Evolutionary conservation across 2,888 invertebrate genomes (phyloP).

Genomic region (Congeria kusceri): DNA sequence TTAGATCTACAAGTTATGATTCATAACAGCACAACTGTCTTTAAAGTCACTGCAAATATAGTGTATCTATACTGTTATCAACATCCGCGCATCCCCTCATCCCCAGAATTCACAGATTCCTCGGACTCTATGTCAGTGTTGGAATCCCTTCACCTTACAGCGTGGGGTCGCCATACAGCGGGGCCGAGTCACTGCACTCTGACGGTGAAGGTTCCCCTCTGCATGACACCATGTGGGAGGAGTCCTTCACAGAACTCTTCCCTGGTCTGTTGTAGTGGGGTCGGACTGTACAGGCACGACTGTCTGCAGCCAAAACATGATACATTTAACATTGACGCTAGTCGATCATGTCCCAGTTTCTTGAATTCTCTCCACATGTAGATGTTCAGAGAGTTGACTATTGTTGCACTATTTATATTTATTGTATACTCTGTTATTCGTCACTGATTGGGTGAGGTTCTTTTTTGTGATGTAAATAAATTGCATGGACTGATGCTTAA

Average conservation of each 20-base stretch:
- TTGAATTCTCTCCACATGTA: no score
- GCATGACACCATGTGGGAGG: slow-evolving; percentile 76
- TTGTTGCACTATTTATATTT: no score
- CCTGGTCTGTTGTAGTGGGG: slow-evolving; percentile 64
- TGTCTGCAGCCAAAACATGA: no score
- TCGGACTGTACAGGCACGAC: background rate
- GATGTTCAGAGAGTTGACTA: no score
- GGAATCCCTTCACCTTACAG: slow-evolving; percentile 72
- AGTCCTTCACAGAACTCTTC: slow-evolving; percentile 79
- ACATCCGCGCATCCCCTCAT: no score
- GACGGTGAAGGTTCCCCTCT: slow-evolving; percentile 55
- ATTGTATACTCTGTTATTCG: no score
- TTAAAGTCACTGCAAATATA: no score
- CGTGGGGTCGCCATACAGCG: slow-evolving; percentile 61
- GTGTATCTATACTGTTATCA: no score
- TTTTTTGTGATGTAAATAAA: slow-evolving; percentile 10
- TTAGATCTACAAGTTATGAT: no score
- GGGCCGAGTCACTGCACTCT: slow-evolving; percentile 55
- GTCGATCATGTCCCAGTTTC: no score
- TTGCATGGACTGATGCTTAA: slow-evolving; percentile 6
- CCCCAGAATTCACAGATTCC: slow-evolving; percentile 33
- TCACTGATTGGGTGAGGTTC: background rate
- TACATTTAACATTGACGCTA: no score
- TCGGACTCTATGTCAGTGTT: slow-evolving; percentile 75
- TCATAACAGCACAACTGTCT: no score